Base-by-base conservation (phyloP, 2,113 vertebrate genomes). In the Cyphomyrus discorhynchus region DNA sequence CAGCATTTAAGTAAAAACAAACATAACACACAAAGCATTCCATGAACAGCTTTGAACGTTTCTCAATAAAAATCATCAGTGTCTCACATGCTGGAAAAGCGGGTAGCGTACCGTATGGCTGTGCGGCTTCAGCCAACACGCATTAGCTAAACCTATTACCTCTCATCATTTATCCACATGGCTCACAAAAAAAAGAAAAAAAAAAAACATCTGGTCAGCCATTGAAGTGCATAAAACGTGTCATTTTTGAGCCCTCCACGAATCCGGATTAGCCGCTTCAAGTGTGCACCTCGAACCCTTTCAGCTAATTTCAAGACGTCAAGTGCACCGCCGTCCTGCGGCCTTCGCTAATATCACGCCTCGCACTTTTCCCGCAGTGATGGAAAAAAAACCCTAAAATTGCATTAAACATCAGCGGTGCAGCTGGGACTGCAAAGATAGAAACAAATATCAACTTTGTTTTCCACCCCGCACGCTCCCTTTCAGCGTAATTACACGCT, bases 371-470 rank as follows among this genome's bases (percentile, higher is more conserved):
- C 47, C 19, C 6, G 42, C 91, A 93, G 92, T 92, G 92, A 86
- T 90, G 77, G 58, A 35, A 49, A 87, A 74, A 82, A 92, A 93
- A 92, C 93, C 89, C 86, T 31, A 80, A 90, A 88, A 91, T 95
- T 90, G 85, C 89, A 90, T 87, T 90, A 92, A 92, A 89, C 93
- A 92, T 94, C 90, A 93, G 88, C 88, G 90, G 92, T 94, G 93
- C 95, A 96, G 95, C 95, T 96, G 95, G 90, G 93, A 91, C 93
- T 94, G 93, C 92, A 94, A 93, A 94, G 93, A 94, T 91, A 92
- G 93, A 93, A 94, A 93, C 92, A 95, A 95, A 94, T 91, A 93
- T 46, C 83, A 88, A 86, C 91, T 92, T 92, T 89, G 93, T 92
- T 47, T 83, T 91, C 90, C 91, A 53, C 90, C 92, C 92, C 85